Evolutionary conservation across 2,888 invertebrate genomes (phyloP).

Genomic region (Morpho helenor): DNA sequence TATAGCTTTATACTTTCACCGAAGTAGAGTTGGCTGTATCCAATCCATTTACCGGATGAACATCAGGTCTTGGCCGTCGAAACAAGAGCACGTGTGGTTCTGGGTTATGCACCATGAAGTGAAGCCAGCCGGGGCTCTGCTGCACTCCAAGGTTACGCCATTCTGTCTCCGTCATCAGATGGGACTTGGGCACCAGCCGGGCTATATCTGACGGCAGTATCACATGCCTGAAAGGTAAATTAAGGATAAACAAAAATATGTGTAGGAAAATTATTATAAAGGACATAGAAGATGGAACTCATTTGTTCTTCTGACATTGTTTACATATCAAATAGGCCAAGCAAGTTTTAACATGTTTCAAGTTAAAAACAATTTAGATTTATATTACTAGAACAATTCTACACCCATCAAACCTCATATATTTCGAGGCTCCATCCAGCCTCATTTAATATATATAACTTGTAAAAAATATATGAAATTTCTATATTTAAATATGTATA

Average conservation of each 20-base stretch:
- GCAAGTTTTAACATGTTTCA: no score
- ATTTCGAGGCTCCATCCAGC: no score
- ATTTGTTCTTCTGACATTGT: no score
- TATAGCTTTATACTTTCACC: conserved; percentile 44
- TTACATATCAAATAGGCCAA: no score
- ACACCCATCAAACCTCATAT: no score
- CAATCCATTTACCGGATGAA: conserved; percentile 49
- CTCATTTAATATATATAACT: no score
- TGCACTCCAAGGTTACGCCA: conserved; percentile 97
- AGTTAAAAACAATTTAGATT: no score
- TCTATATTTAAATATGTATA: no score
- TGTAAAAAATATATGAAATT: no score
- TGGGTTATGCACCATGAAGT: conserved; percentile 95
- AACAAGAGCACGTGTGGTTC: conserved; percentile 94
- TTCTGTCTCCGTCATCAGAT: conserved; percentile 95
- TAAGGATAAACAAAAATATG: not conserved
- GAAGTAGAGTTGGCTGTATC: conserved; percentile 49
- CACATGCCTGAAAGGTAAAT: conserved; percentile 85
- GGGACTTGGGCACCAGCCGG: conserved; percentile 91
- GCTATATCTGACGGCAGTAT: conserved; percentile 92
- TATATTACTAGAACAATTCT: no score
- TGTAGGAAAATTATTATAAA: not conserved
- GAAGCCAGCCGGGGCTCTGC: conserved; percentile 91
- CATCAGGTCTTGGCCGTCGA: conserved; percentile 76
- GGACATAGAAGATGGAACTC: not conserved